Base-by-base conservation (phyloP, 1,140 invertebrate species). In the Aphis gossypii region DNA sequence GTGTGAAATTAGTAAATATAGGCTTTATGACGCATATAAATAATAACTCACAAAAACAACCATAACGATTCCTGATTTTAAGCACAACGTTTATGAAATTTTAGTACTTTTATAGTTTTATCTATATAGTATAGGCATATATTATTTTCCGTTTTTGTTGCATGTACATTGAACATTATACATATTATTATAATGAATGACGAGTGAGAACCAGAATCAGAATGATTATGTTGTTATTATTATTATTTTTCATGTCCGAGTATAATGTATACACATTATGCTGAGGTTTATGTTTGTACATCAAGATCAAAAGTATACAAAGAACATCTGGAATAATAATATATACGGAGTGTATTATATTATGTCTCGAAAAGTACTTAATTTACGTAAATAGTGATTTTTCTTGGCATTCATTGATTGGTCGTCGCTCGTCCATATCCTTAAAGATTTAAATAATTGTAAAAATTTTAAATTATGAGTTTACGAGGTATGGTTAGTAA, bases 1-100 rank as follows among this genome's bases (percentile, higher is more conserved):
- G 60, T 76, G 60, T 76, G 60, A 76, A 76, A 76, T 76, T 76
- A 76, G 60, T 76, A 76, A 76, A 76, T 76, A 76, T 76, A 76
- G 60, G 60, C 60, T 76, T n/a, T 76, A n/a, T n/a, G 60, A 76
- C 60, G 60, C 60, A 76, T n/a, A 76, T 18, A n/a, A 76, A 76
- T n/a, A n/a, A 76, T n/a, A 76, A 76, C 14, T 76, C 30, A 76
- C 60, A 76, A 76, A n/a, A 76, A 14, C 60, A 76, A 5, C 60
- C 14, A 18, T 76, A n/a, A 76, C n/a, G n/a, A 76, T 76, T n/a
- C n/a, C 14, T 18, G 14, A n/a, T 76, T 76, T 76, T 76, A 76
- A 76, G 60, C 14, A n/a, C 14, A 20, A n/a, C 30, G 30, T 20
- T 76, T 76, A 20, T 76, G 30, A 76, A 76, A 76, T n/a, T n/a